phyloP scores from a whole-genome alignment of 2,888 invertebrate genomes.

The Amiota mariae region DNA sequence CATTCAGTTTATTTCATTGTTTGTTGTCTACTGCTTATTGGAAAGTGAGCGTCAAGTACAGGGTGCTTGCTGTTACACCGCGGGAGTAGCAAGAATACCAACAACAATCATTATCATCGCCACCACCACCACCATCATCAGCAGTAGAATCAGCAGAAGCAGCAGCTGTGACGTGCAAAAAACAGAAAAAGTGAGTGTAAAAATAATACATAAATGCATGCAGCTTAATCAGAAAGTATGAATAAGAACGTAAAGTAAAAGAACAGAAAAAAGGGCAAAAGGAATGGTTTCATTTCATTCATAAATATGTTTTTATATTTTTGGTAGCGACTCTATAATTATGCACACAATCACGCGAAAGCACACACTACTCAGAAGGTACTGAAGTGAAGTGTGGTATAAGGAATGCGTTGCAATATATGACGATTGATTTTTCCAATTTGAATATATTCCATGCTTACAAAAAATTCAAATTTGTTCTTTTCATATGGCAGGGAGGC shows the following conservation, averaged over 20 bases:
- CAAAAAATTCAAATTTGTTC: not conserved
- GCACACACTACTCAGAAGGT: too few relatives aligned
- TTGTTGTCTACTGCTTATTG: slow-evolving; percentile 7
- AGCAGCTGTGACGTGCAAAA: slow-evolving; percentile 27
- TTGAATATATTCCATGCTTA: not conserved
- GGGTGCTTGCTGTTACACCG: slow-evolving; percentile 10
- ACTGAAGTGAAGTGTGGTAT: too few relatives aligned
- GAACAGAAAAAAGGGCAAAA: not conserved
- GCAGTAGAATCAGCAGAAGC: not conserved
- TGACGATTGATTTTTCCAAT: slow-evolving; percentile 13
- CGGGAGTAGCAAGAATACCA: not conserved
- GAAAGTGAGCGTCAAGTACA: slow-evolving; percentile 26
- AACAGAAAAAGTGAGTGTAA: slow-evolving; percentile 10
- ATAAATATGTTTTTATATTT: not conserved
- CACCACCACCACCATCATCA: not conserved
- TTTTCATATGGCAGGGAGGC: not conserved
- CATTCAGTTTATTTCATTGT: not conserved
- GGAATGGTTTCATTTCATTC: not conserved
- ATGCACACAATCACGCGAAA: too few relatives aligned
- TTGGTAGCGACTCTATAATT: not conserved
- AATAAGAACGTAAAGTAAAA: too few relatives aligned
- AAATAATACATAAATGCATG: not conserved
- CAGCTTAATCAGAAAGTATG: too few relatives aligned
- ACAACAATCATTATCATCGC: not conserved
- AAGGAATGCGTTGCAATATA: not conserved